Base-by-base conservation (phyloP, 1,140 invertebrate genomes). In the Dolichoris vasculosae region DNA sequence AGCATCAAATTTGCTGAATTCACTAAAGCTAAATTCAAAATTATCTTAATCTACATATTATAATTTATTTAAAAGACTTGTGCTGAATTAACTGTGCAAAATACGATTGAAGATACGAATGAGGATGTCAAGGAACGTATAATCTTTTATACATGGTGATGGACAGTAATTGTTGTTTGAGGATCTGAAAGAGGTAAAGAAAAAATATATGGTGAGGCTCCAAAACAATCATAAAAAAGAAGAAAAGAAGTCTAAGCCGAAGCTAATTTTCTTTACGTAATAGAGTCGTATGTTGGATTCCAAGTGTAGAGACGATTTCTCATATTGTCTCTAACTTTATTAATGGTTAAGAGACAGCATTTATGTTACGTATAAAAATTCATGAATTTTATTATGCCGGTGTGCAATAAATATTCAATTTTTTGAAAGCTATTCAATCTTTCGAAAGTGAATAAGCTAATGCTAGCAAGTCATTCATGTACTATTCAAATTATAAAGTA, bases 81-180 rank as follows among this genome's bases (percentile, higher is more conserved):
- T 7, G 23, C 35, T n/a, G 32, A 8, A 6, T 55, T 15, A 35
- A 40, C 48, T n/a, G 73, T 55, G 11, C 59, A 63, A 77, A n/a
- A 40, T n/a, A 30, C 55, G 20, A 30, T 32, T 11, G 48, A 73
- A n/a, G 83, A 85, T 80, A 64, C 7, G 77, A 85, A 77, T 85
- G 83, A 59, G 17, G 35, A 73, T 51, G 26, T 23, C 4, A 7
- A 43, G 8, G 46, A 20, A n/a, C 23, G 11, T 51, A 64, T 88
- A 67, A 87, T 89, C 91, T 93, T 93, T 91, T 93, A 93, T 93
- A 93, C 86, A 35, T 20, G 75, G 75, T 75, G 40, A 43, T 46
- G 40, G 71, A 23, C 1, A 6, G 83, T 82, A 84, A 84, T 84
- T 86, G 87, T 9, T 11, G 90, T 4, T 43, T 8, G 38, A 1